Conservation (phyloP, 2,797 vertebrate species). For the Threskiornis aethiopicus region DNA sequence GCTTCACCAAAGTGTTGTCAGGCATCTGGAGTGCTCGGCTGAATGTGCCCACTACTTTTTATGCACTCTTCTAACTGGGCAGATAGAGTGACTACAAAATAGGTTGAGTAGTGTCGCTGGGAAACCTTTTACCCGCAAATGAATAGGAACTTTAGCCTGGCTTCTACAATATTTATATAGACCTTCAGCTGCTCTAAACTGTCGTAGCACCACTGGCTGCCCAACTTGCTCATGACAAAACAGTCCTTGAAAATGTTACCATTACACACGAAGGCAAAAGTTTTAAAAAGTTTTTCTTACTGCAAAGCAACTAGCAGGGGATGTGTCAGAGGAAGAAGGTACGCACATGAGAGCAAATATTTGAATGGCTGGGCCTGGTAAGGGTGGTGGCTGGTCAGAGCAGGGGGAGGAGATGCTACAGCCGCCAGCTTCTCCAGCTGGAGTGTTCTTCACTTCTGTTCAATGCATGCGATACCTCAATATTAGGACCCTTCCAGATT, state of each 20-base stretch:
- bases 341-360: not conserved
- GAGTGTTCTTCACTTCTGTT: not conserved
- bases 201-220: not conserved
- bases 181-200: not conserved
- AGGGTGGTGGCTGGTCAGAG: not conserved
- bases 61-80: not conserved
- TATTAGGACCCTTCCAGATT: not conserved
- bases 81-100: not conserved
- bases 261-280: not conserved
- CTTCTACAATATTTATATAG: not conserved
- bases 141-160: not conserved
- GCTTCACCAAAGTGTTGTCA: not conserved
- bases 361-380: not conserved
- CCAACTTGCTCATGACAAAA: not conserved
- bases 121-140: not conserved
- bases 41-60: not conserved
- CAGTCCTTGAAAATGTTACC: not conserved
- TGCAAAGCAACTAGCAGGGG: not conserved
- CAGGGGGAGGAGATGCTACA: not conserved
- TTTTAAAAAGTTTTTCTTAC: not conserved
- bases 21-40: not conserved
- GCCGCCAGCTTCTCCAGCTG: not conserved
- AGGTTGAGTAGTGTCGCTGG: not conserved
- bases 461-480: not conserved
- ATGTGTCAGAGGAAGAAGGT: not conserved